These are phyloP conservation scores for Calameuta pallipes DNA, from an alignment of 2,888 invertebrate species.

Conservation along the genomic window DNA sequence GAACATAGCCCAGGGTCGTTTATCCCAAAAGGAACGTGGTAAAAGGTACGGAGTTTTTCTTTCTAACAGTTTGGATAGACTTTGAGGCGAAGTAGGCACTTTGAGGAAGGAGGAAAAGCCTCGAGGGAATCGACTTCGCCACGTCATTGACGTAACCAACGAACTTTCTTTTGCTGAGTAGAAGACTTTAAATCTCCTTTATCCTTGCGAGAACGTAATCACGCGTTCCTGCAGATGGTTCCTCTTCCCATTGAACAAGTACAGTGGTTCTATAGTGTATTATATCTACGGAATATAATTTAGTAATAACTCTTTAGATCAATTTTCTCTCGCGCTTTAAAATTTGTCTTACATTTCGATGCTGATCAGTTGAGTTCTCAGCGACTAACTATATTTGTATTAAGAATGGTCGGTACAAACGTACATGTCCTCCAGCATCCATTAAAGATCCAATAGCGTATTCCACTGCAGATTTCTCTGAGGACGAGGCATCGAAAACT, in stretches of 20 bases:
- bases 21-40: neutral
- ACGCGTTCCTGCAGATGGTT: neutral
- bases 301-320: neutral
- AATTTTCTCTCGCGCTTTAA: neutral
- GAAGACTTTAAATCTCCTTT: neutral
- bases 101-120: conserved; percentile 1
- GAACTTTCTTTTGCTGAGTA: neutral
- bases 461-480: conserved; percentile 30
- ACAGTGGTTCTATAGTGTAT: neutral
- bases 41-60: conserved; percentile 2
- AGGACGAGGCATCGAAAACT: conserved; percentile 31
- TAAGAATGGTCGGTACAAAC: neutral
- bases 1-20: neutral
- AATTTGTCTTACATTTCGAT: neutral
- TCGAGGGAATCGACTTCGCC: neutral
- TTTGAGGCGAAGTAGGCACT: neutral
- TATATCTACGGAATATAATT: neutral
- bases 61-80: neutral
- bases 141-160: neutral
- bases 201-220: neutral
- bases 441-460: conserved; percentile 5
- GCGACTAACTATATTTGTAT: neutral
- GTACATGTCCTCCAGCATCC: neutral
- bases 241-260: neutral
- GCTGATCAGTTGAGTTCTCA: neutral